phyloP scores from a whole-genome alignment of 30 jellyfish, hydroid and myxozoan species.

The Aurelia aurita region DNA sequence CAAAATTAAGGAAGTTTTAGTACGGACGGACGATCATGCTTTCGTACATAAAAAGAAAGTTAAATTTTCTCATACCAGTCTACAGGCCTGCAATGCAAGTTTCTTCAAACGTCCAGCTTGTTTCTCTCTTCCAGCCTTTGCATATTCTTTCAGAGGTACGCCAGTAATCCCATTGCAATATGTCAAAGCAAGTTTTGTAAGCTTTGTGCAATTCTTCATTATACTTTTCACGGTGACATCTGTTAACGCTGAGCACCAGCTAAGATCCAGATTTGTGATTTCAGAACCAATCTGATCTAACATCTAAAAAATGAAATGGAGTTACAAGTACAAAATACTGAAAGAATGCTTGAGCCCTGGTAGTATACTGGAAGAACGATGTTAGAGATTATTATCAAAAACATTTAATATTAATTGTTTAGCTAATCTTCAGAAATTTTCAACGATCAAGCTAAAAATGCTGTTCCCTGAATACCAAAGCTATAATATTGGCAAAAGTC shows the following conservation, averaged over 20 bases:
- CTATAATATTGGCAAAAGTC: too few species aligned
- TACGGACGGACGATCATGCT: too few species aligned
- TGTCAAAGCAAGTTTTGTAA: conserved; percentile 25
- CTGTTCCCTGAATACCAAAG: too few species aligned
- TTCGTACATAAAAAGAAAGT: too few species aligned
- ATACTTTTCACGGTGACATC: conserved; percentile 42
- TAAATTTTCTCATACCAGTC: conserved; percentile 19
- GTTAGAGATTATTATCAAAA: too few species aligned
- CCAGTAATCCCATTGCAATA: conserved; percentile 66
- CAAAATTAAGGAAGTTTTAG: too few species aligned
- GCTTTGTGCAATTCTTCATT: conserved; percentile 39
- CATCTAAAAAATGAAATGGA: conserved; percentile 32
- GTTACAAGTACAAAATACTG: too few species aligned
- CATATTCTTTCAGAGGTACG: conserved; percentile 28
- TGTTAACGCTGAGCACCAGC: conserved; percentile 64
- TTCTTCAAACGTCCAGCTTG: conserved; percentile 54
- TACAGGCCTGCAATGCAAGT: conserved; percentile 63
- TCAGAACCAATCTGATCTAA: conserved; percentile 57
- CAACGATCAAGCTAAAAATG: too few species aligned
- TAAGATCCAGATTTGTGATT: conserved; percentile 54
- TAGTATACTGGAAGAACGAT: too few species aligned
- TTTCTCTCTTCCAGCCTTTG: conserved; percentile 1
- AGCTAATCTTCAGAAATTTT: too few species aligned
- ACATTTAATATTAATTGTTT: too few species aligned
- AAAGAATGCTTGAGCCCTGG: too few species aligned